Evolutionary conservation across 2,797 vertebrate genomes (phyloP), one percentile per base, ranked within the genome.

Genomic region (Percopsis omiscomaycus): DNA sequence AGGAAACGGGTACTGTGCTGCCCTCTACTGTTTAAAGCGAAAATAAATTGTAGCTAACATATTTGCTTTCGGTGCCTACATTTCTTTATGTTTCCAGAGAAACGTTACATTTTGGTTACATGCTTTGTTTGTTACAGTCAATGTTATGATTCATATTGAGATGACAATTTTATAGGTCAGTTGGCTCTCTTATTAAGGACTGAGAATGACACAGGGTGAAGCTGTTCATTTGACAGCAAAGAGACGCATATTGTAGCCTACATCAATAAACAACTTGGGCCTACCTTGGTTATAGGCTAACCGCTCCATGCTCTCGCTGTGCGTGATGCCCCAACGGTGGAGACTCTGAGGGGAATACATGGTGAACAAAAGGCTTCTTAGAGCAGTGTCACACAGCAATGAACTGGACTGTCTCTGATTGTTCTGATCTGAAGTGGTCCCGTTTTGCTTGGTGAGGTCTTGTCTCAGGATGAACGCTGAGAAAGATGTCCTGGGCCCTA

Each of bases 331-430:
- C 92, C 93, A 93, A 51, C 92, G 90, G 79, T 92, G 92, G n/a
- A 93, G 90, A 81, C 92, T 94, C 85, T 93, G 92, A 60, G 92
- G 92, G 28, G 93, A 94, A 76, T 93, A 93, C 93, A 94, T 94
- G 67, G 44, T 69, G 51, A 69, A 29, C 5, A 22, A 55, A 53
- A n/a, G 61, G 47, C 55, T 62, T 55, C 58, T 71, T 60, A 55
- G 50, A 48, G 59, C 53, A 59, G 64, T 15, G 55, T 30, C 32
- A 59, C 53, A 37, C 13, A 61, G 47, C 48, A 32, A 65, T 51
- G 32, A 48, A 11, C 16, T 61, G 42, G 48, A 47, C 47, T 37
- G 16, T 2, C 37, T n/a, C 2, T 1, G n/a, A 47, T 3, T 54
- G 61, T 14, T 66, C 50, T 62, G 64, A n/a, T 61, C 57, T 45